Percentiles rank a stretch among this genome's conserved stretches.
Evolutionary conservation across 2,888 invertebrate species (phyloP).

Genomic region (Cephus spinipes): DNA sequence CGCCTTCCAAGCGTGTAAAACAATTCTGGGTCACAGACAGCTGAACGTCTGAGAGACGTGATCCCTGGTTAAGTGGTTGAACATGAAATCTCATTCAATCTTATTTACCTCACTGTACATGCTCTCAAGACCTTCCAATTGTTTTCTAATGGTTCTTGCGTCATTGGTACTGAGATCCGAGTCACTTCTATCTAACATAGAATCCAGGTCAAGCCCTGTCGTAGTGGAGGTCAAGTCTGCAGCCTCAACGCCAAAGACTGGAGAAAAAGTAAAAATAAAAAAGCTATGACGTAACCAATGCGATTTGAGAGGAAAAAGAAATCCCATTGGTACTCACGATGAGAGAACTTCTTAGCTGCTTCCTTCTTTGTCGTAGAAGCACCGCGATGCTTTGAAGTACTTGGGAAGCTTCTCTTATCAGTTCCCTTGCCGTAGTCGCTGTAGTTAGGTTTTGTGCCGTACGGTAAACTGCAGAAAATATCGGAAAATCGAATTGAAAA

Average conservation of each 20-base stretch:
- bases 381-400: constrained; percentile 54
- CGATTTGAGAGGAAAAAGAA: background rate
- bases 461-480: constrained; percentile 71
- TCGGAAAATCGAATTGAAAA: constrained; percentile 10
- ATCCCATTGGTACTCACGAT: constrained; percentile 46
- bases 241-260: constrained; percentile 79
- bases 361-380: constrained; percentile 60
- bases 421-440: constrained; percentile 68
- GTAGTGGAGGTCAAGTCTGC: constrained; percentile 85
- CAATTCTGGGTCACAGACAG: background rate
- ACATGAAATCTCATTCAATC: background rate
- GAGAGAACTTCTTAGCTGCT: constrained; percentile 59
- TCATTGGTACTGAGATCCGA: constrained; percentile 82
- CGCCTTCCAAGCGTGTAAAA: background rate
- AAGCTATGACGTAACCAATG: background rate
- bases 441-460: constrained; percentile 73
- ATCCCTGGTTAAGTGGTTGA: background rate
- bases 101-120: constrained; percentile 85
- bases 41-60: background rate
- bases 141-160: constrained; percentile 82
- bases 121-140: constrained; percentile 84
- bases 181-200: constrained; percentile 82
- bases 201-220: constrained; percentile 82
- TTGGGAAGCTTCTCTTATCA: constrained; percentile 58
- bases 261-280: constrained; percentile 33